phyloP scores from a whole-genome alignment of 2,797 vertebrate genomes.

The Hydrolagus colliei region DNA sequence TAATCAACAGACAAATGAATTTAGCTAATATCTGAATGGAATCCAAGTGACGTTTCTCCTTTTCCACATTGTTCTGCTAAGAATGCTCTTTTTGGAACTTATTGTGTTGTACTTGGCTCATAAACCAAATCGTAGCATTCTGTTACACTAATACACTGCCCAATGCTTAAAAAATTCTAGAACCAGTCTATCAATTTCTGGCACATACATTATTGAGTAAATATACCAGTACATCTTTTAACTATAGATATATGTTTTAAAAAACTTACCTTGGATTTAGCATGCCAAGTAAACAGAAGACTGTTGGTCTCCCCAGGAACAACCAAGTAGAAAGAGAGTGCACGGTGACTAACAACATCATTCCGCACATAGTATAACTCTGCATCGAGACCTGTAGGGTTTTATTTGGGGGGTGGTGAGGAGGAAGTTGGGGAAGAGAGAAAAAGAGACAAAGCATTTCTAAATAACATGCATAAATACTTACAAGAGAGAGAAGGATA shows the following conservation, averaged over 20 bases:
- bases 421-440: too few species aligned
- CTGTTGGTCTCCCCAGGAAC: constrained; percentile 88
- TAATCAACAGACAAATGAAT: too few species aligned
- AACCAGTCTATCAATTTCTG: background rate
- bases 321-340: constrained; percentile 87
- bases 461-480: too few species aligned
- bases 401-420: too few species aligned
- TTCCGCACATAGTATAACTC: constrained; percentile 93
- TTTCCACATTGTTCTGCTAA: too few species aligned
- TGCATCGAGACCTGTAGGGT: constrained; percentile 79
- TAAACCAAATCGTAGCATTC: constrained; percentile 20
- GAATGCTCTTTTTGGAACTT: constrained; percentile 9
- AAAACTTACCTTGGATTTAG: constrained; percentile 72
- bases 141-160: constrained; percentile 33
- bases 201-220: background rate
- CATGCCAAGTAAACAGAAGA: constrained; percentile 91
- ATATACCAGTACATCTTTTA: background rate
- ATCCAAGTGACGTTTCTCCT: too few species aligned
- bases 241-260: background rate
- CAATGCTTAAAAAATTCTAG: too few species aligned
- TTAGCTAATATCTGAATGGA: too few species aligned
- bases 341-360: constrained; percentile 83
- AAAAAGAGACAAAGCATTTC: too few species aligned
- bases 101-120: constrained; percentile 36
- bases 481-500: too few species aligned